phyloP scores from a whole-genome alignment of 1,140 invertebrate species.

The Rhyacophila brunnea region DNA sequence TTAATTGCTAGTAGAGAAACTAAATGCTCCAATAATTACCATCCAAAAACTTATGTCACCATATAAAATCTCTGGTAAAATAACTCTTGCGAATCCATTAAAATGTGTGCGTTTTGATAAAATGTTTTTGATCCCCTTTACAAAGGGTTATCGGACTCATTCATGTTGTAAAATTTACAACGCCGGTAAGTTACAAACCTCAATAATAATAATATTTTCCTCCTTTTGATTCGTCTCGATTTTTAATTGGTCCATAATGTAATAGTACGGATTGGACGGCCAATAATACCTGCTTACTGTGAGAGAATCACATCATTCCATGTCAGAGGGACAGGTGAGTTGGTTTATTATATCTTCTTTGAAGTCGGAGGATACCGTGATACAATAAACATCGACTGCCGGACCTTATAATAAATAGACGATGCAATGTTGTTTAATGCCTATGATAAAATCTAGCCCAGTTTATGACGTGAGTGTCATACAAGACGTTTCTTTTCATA shows the following conservation, averaged over 20 bases:
- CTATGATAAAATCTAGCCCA: too few relatives aligned
- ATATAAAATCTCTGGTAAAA: too few relatives aligned
- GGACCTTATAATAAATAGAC: not conserved
- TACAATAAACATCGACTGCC: not conserved
- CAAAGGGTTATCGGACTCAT: not conserved
- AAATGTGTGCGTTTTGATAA: too few relatives aligned
- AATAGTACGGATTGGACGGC: not conserved
- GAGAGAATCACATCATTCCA: not conserved
- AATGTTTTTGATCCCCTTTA: too few relatives aligned
- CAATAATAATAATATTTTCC: not conserved
- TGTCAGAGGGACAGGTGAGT: not conserved
- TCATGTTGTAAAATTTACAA: constrained; percentile 17
- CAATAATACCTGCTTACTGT: not conserved
- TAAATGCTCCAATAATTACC: too few relatives aligned
- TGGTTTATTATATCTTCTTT: not conserved
- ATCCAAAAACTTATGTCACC: too few relatives aligned
- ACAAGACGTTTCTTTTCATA: too few relatives aligned
- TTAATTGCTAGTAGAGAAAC: too few relatives aligned
- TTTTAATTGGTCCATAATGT: constrained; percentile 13
- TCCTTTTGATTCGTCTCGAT: constrained; percentile 5
- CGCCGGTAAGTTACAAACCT: not conserved
- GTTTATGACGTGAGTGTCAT: too few relatives aligned
- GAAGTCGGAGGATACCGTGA: not conserved
- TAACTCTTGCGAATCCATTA: too few relatives aligned
- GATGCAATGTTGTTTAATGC: not conserved